Conservation (phyloP, 1,140 invertebrate genomes). For the Phocides pigmalion region DNA sequence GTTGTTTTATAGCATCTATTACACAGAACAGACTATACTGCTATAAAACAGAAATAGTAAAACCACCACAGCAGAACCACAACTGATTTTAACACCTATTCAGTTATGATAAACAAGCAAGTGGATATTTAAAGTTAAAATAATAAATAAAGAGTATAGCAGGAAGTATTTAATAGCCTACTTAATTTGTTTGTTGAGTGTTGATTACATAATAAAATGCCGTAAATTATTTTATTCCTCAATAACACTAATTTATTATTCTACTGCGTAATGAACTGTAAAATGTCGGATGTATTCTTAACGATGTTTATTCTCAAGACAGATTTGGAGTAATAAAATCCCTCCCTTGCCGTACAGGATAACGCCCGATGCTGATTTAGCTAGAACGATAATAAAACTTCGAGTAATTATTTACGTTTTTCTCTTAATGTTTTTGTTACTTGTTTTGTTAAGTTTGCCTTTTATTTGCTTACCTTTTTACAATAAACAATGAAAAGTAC, state of each 20-base stretch:
- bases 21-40: no score
- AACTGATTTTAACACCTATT: no score
- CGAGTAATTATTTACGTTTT: slow-evolving; percentile 1
- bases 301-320: not conserved
- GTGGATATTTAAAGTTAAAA: no score
- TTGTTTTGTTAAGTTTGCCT: not conserved
- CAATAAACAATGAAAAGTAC: no score
- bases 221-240: not conserved
- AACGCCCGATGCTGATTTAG: not conserved
- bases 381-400: not conserved
- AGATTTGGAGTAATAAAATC: not conserved
- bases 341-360: not conserved
- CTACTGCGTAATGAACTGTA: not conserved
- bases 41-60: no score
- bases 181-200: not conserved
- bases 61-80: no score
- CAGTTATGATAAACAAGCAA: no score
- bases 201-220: not conserved
- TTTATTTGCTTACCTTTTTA: no score
- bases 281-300: not conserved
- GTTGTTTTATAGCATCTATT: no score
- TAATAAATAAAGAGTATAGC: no score
- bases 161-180: no score
- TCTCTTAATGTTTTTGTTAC: not conserved
- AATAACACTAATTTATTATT: not conserved